phyloP scores from a whole-genome alignment of 2,113 vertebrate genomes.

The Diadophis punctatus region DNA sequence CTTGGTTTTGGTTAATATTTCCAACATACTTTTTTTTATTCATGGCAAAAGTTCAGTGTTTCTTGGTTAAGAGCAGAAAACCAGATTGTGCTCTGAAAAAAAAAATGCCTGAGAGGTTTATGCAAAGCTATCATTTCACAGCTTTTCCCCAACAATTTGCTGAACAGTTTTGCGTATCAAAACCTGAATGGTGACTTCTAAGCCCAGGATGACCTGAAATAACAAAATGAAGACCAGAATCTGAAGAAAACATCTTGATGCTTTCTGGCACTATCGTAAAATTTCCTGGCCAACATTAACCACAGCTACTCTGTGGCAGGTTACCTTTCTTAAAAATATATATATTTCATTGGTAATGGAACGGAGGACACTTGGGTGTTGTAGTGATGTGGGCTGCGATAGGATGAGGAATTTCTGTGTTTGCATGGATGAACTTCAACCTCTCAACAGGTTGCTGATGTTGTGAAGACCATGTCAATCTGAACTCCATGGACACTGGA shows the following conservation, averaged over 20 bases:
- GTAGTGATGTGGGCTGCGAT: not conserved
- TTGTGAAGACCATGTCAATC: not conserved
- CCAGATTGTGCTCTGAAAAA: slow-evolving; percentile 50
- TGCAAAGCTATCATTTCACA: slow-evolving; percentile 48
- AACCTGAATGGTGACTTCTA: slow-evolving; percentile 13
- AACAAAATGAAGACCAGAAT: slow-evolving; percentile 27
- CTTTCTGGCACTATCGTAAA: not conserved
- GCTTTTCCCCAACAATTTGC: not conserved
- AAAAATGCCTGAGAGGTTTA: slow-evolving; percentile 49
- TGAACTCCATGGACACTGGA: not conserved
- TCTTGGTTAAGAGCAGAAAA: slow-evolving; percentile 56
- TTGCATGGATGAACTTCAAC: not conserved
- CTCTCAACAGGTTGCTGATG: not conserved
- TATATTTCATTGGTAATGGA: not conserved
- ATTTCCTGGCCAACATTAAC: not conserved
- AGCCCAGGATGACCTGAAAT: slow-evolving; percentile 11
- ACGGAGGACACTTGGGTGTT: fast-evolving
- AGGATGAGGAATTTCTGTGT: not conserved
- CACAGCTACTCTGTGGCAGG: not conserved
- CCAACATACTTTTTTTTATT: slow-evolving; percentile 38
- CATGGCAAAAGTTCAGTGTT: slow-evolving; percentile 50
- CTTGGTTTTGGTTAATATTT: slow-evolving; percentile 53
- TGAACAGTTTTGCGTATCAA: slow-evolving; percentile 29
- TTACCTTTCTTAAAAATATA: no score
- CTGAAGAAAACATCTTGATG: not conserved